Evolutionary conservation across 2,888 invertebrate species (phyloP).

Genomic region (Apodemia mormo): DNA sequence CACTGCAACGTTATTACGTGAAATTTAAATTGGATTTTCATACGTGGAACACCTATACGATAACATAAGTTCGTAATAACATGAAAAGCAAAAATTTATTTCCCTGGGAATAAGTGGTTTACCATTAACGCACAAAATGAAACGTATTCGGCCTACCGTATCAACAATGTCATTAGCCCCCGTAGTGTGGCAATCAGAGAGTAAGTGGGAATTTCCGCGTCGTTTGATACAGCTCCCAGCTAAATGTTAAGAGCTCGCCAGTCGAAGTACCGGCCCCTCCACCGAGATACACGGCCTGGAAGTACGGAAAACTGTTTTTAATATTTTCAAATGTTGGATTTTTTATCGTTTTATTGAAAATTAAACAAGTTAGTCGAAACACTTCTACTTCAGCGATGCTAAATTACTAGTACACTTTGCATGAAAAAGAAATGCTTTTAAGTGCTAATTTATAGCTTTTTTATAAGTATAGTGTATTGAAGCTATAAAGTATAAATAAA

Average conservation of each 20-base stretch:
- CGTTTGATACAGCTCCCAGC: slow-evolving; percentile 74
- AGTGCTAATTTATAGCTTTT: no score
- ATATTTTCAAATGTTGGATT: slow-evolving; percentile 8
- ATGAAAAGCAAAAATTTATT: slow-evolving; percentile 30
- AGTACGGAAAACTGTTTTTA: slow-evolving; percentile 25
- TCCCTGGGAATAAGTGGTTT: slow-evolving; percentile 38
- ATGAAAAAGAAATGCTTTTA: no score
- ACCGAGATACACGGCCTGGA: slow-evolving; percentile 47
- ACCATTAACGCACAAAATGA: slow-evolving; percentile 58
- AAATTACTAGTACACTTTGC: no score
- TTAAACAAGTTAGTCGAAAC: not conserved
- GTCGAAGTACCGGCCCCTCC: slow-evolving; percentile 51
- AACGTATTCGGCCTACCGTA: slow-evolving; percentile 74
- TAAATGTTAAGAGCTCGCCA: slow-evolving; percentile 75
- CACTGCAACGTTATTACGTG: slow-evolving; percentile 16
- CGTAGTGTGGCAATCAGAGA: slow-evolving; percentile 79
- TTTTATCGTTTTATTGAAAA: not conserved
- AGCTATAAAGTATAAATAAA: no score
- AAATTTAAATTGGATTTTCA: slow-evolving; percentile 26
- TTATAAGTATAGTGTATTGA: no score
- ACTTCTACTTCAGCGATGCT: not conserved
- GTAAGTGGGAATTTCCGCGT: slow-evolving; percentile 80
- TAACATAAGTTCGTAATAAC: slow-evolving; percentile 25
- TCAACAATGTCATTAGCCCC: slow-evolving; percentile 78
- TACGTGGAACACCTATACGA: slow-evolving; percentile 20